Conservation (phyloP, 2,797 vertebrate species). For the Sphaeramia orbicularis region DNA sequence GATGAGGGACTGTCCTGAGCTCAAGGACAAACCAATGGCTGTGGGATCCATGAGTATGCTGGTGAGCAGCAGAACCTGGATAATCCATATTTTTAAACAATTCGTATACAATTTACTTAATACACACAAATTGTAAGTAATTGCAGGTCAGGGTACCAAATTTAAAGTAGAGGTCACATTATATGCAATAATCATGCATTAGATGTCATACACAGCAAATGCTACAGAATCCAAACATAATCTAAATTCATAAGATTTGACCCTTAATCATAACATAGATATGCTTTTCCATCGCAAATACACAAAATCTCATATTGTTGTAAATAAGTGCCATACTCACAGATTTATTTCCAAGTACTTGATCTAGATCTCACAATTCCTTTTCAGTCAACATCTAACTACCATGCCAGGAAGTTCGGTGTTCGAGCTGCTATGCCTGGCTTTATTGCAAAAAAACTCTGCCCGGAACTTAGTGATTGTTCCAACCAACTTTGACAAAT, state of each 20-base stretch:
- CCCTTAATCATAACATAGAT: too few species aligned
- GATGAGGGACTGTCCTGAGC: conserved; percentile 93
- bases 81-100: too few species aligned
- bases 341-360: not conserved
- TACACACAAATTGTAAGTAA: too few species aligned
- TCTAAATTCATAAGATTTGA: not conserved
- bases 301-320: too few species aligned
- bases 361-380: conserved; percentile 17
- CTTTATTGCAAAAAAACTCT: conserved; percentile 97
- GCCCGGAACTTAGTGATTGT: conserved; percentile 93
- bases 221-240: not conserved
- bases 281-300: too few species aligned
- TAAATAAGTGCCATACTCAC: too few species aligned
- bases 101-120: too few species aligned
- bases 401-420: conserved; percentile 95
- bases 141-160: too few species aligned
- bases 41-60: conserved; percentile 97
- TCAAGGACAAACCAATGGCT: conserved; percentile 95
- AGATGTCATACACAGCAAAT: too few species aligned
- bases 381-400: conserved; percentile 96
- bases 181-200: too few species aligned
- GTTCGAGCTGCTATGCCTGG: conserved; percentile 98
- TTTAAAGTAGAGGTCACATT: too few species aligned
- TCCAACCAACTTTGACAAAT: conserved; percentile 93
- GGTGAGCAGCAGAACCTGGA: conserved; percentile 77